Conservation (phyloP, 1,140 invertebrate species). For the Trachelipus rathkii region DNA sequence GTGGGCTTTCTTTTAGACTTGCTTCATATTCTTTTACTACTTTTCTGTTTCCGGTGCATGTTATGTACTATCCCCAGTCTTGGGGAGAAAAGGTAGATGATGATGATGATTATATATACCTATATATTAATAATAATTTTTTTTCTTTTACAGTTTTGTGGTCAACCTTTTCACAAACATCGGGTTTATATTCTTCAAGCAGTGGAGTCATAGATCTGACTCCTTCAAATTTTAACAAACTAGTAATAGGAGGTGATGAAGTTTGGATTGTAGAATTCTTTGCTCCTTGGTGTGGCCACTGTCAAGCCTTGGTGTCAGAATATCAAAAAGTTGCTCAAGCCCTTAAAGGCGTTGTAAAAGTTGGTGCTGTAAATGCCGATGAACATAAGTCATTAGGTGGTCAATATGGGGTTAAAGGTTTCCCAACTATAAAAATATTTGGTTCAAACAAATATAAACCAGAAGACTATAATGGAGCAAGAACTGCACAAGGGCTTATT, state of each 20-base stretch:
- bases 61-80: too few relatives aligned
- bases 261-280: slow-evolving; percentile 93
- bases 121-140: slow-evolving; percentile 12
- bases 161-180: slow-evolving; percentile 50
- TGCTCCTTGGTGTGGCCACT: slow-evolving; percentile 86
- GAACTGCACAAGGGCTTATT: slow-evolving; percentile 79
- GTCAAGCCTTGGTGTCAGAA: slow-evolving; percentile 74
- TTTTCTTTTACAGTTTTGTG: slow-evolving; percentile 35
- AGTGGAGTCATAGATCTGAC: slow-evolving; percentile 88
- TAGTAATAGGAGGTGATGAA: slow-evolving; percentile 77
- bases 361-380: slow-evolving; percentile 89
- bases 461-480: slow-evolving; percentile 76
- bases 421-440: slow-evolving; percentile 96
- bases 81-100: too few relatives aligned
- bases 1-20: too few relatives aligned
- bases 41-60: too few relatives aligned
- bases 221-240: slow-evolving; percentile 80
- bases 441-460: slow-evolving; percentile 79
- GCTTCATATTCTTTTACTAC: too few relatives aligned
- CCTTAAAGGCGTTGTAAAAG: slow-evolving; percentile 87
- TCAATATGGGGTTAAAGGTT: slow-evolving; percentile 80
- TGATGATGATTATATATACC: too few relatives aligned
- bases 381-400: slow-evolving; percentile 74
- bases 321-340: slow-evolving; percentile 83
- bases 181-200: slow-evolving; percentile 69